A percentile compares a stretch with the other conserved stretches of the same genome.
Conservation (phyloP, 1,140 invertebrate species). For the Whitmania pigra region DNA sequence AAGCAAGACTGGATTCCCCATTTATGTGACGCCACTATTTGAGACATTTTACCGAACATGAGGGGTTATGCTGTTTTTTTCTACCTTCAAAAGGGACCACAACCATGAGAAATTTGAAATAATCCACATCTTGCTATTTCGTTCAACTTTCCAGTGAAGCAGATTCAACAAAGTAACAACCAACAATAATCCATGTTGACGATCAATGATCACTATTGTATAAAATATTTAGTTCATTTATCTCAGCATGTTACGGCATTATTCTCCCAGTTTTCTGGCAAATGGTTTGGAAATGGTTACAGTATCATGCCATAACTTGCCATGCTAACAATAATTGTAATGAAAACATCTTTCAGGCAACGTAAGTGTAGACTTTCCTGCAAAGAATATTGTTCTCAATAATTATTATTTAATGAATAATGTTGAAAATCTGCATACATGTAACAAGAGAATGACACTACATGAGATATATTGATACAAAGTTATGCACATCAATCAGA, state of each 20-base stretch:
- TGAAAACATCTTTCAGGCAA: slow-evolving; percentile 28
- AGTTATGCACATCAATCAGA: too few relatives aligned
- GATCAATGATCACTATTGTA: background rate
- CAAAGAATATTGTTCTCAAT: slow-evolving; percentile 25
- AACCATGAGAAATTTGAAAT: too few relatives aligned
- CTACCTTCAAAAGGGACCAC: too few relatives aligned
- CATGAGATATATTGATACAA: too few relatives aligned
- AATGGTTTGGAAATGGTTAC: background rate
- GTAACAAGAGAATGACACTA: too few relatives aligned
- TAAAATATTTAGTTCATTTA: background rate
- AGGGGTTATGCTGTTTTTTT: too few relatives aligned
- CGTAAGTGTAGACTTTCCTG: slow-evolving; percentile 38
- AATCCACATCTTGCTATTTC: too few relatives aligned
- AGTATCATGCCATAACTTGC: background rate
- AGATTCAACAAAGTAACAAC: background rate
- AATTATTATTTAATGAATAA: background rate
- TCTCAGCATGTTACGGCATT: background rate
- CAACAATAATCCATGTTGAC: slow-evolving; percentile 2
- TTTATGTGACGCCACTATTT: too few relatives aligned
- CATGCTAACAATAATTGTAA: slow-evolving; percentile 1
- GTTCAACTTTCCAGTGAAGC: too few relatives aligned
- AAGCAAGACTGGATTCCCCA: too few relatives aligned
- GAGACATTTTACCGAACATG: too few relatives aligned
- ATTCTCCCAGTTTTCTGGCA: slow-evolving; percentile 12
- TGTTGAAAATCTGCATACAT: too few relatives aligned